Conservation (phyloP, 2,113 vertebrate genomes). For the Lepus europaeus region DNA sequence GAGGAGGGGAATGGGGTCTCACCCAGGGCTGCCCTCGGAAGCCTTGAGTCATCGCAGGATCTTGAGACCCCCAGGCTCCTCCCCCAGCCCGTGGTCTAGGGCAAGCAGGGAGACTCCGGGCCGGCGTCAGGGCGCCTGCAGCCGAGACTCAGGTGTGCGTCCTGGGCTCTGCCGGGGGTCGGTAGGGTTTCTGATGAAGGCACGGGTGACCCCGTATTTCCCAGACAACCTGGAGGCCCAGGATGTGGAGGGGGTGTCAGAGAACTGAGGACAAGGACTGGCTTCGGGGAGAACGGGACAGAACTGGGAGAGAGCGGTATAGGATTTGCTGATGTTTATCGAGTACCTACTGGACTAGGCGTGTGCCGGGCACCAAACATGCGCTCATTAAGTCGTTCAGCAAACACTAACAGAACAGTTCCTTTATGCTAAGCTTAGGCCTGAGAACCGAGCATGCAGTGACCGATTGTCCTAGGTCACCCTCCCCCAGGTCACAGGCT, state of each 20-base stretch:
- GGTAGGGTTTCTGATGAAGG: no score
- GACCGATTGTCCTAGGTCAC: no score
- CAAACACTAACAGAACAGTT: background rate
- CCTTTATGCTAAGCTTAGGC: background rate
- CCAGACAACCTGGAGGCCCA: background rate
- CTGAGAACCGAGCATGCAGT: background rate
- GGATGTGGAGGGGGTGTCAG: background rate
- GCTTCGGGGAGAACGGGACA: background rate
- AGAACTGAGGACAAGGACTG: background rate
- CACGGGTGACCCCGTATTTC: fast-evolving
- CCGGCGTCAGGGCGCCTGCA: fast-evolving
- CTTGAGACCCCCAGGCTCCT: background rate
- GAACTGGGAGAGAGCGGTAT: background rate
- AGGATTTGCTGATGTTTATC: background rate
- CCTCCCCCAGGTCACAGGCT: background rate
- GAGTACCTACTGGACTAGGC: background rate
- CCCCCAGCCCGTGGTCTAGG: no score
- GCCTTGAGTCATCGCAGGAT: background rate
- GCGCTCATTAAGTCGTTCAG: background rate
- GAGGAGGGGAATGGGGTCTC: background rate
- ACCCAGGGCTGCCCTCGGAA: background rate
- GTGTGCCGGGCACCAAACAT: background rate
- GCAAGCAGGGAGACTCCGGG: background rate
- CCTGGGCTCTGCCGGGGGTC: no score
- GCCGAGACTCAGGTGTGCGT: background rate